Percentiles rank a stretch among this genome's conserved stretches.
Conservation (phyloP, 2,797 vertebrate species). For the Schizopygopsis pylzovi region DNA sequence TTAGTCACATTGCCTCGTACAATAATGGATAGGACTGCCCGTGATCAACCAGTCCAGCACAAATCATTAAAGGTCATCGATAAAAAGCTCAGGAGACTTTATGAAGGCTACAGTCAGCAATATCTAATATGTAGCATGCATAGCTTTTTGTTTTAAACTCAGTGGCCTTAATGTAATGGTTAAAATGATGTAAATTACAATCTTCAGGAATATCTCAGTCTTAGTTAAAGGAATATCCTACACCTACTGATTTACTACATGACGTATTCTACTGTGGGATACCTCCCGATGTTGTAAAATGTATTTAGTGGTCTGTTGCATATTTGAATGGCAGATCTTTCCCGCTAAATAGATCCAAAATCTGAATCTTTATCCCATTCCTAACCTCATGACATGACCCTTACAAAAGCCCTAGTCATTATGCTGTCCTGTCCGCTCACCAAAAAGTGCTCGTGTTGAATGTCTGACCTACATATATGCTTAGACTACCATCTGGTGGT, state of each 20-base stretch:
- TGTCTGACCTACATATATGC: background rate
- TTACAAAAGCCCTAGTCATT: conserved; percentile 22
- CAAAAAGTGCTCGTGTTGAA: background rate
- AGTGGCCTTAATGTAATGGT: background rate
- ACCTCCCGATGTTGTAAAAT: background rate
- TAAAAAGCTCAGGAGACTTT: conserved; percentile 2
- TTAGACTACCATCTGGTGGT: conserved; percentile 61
- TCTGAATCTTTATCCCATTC: background rate
- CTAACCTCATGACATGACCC: conserved; percentile 32
- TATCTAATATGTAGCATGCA: background rate
- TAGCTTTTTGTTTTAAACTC: conserved; percentile 15
- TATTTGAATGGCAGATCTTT: background rate
- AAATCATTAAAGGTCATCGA: conserved; percentile 6
- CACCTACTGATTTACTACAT: conserved; percentile 9
- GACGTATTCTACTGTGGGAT: background rate
- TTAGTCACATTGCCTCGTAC: conserved; percentile 40
- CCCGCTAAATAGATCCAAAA: background rate
- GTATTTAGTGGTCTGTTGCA: conserved; percentile 13
- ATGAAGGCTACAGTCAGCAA: background rate
- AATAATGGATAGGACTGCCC: conserved; percentile 16
- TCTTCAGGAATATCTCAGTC: background rate
- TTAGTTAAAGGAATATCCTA: background rate
- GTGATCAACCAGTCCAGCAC: background rate
- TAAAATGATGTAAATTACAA: background rate
- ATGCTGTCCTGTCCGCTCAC: background rate